Conservation (phyloP, 53 echinoderm and acorn worm species). For the Actinopyga echinites region DNA sequence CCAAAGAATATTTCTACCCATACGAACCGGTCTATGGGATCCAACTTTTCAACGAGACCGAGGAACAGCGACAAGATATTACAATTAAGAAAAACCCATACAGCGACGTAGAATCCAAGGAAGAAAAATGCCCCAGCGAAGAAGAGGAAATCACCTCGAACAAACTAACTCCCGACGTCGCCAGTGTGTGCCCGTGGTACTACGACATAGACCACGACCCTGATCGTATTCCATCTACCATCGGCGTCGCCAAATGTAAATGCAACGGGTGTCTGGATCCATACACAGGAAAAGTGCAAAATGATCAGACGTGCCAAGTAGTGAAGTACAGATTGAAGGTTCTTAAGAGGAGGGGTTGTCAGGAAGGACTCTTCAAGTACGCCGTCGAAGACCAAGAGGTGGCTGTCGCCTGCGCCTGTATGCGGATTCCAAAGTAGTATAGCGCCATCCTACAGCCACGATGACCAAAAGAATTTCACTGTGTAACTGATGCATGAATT, state of each 20-base stretch:
- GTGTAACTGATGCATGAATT: too few species aligned
- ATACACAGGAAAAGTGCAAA: neutral
- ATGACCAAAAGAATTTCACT: too few species aligned
- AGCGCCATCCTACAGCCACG: neutral
- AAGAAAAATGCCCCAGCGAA: neutral
- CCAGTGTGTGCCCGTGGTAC: conserved; percentile 45
- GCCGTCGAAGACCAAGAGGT: conserved; percentile 1
- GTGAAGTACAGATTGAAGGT: conserved; percentile 54
- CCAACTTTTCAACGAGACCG: conserved; percentile 36
- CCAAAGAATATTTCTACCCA: neutral
- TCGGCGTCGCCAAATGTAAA: conserved; percentile 42
- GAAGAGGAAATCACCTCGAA: neutral
- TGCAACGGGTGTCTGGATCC: conserved; percentile 54
- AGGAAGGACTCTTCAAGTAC: conserved; percentile 46
- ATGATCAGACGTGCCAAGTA: conserved; percentile 14
- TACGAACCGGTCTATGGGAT: conserved; percentile 32
- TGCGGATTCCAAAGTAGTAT: neutral
- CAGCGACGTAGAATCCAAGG: neutral
- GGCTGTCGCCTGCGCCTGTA: conserved; percentile 12
- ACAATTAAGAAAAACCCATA: neutral
- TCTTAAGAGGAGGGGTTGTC: conserved; percentile 28
- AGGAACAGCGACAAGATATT: conserved; percentile 13
- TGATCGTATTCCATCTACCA: conserved; percentile 52
- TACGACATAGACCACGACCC: conserved; percentile 52
- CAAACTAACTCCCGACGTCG: neutral